A percentile compares a stretch with the other conserved stretches of the same genome.
phyloP scores from a whole-genome alignment of 1,140 invertebrate species.

The Leptestheria dahalacensis region DNA sequence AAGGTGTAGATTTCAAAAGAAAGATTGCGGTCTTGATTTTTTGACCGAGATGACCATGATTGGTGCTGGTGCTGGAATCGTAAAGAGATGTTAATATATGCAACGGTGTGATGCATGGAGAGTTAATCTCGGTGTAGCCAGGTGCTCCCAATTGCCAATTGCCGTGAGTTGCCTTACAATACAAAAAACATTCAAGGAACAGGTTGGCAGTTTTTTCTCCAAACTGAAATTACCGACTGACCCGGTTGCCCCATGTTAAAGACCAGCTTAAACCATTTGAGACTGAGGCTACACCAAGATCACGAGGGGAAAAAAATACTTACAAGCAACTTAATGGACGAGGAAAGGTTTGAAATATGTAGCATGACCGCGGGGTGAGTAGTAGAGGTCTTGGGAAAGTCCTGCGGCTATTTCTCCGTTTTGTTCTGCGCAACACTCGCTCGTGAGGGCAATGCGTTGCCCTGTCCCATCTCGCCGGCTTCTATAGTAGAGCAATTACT shows the following conservation, averaged over 20 bases:
- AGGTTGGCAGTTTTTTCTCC: neutral
- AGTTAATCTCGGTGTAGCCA: neutral
- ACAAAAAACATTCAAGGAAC: neutral
- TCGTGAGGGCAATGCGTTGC: no score
- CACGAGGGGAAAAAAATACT: no score
- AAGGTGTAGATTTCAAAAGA: no score
- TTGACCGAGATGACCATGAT: no score
- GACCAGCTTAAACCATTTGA: no score
- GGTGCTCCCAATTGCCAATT: neutral
- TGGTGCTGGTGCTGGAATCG: neutral
- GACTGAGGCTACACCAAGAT: no score
- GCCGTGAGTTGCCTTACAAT: neutral
- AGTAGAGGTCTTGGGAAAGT: constrained; percentile 11
- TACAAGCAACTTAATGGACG: no score
- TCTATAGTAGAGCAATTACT: no score
- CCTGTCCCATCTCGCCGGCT: no score
- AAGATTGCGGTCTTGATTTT: no score
- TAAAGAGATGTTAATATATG: neutral
- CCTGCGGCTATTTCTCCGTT: neutral
- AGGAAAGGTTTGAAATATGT: neutral
- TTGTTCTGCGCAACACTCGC: neutral
- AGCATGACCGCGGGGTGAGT: neutral
- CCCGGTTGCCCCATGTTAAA: neutral
- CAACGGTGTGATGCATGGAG: neutral
- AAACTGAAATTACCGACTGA: neutral